phyloP scores from a whole-genome alignment of 2,797 vertebrate genomes.

The Oreonectes daqikongensis region DNA sequence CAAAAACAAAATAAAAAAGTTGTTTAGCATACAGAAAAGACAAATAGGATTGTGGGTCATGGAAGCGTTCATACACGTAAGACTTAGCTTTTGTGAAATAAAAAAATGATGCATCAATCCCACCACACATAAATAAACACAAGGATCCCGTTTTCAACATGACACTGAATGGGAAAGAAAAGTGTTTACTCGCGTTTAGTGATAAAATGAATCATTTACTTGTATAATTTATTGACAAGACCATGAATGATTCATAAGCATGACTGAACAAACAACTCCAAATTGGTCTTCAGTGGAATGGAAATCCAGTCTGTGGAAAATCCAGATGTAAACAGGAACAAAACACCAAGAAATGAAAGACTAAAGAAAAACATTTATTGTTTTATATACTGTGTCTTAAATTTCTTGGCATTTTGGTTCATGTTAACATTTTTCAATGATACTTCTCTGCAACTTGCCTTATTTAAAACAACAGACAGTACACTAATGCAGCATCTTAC shows the following conservation, averaged over 20 bases:
- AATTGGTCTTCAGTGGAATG: conserved; percentile 59
- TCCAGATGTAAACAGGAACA: conserved; percentile 57
- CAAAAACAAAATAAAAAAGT: neutral
- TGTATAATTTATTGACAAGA: conserved; percentile 75
- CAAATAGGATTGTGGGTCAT: conserved; percentile 1
- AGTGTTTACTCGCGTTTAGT: conserved; percentile 68
- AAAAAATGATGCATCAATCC: conserved; percentile 8
- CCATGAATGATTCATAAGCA: conserved; percentile 70
- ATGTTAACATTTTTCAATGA: neutral
- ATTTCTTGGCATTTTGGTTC: neutral
- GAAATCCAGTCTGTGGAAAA: conserved; percentile 53
- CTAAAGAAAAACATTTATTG: conserved; percentile 35
- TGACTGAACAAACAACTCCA: conserved; percentile 56
- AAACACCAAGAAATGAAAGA: conserved; percentile 49
- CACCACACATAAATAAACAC: conserved; percentile 64
- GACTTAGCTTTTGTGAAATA: conserved; percentile 43
- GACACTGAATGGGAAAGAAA: conserved; percentile 60
- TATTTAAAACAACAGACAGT: neutral
- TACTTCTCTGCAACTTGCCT: neutral
- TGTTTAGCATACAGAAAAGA: conserved; percentile 24
- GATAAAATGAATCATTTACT: conserved; percentile 72
- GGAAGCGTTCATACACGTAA: conserved; percentile 5
- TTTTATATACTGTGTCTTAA: neutral
- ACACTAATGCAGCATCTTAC: conserved; percentile 5
- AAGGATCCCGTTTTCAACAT: conserved; percentile 55